phyloP scores from a whole-genome alignment of 2,888 invertebrate genomes.

The Epirrhoe tristata region DNA sequence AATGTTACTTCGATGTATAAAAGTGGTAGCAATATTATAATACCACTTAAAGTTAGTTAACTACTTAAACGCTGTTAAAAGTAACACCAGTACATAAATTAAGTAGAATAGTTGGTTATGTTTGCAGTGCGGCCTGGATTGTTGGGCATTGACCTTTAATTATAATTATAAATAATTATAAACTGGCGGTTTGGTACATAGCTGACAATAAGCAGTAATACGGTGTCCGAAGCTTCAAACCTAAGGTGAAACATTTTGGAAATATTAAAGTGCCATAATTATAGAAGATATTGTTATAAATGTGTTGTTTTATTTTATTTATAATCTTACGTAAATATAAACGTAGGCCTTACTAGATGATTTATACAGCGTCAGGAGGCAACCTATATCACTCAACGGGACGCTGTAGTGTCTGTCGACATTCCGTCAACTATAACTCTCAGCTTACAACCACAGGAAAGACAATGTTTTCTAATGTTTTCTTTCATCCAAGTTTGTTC shows the following conservation, averaged over 20 bases:
- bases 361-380: too few relatives aligned
- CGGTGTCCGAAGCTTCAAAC: slow-evolving; percentile 43
- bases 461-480: too few relatives aligned
- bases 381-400: too few relatives aligned
- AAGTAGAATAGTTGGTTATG: neutral
- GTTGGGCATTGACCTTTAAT: slow-evolving; percentile 23
- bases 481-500: too few relatives aligned
- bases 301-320: slow-evolving; percentile 42
- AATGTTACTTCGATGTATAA: neutral
- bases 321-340: neutral
- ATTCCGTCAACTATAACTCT: too few relatives aligned
- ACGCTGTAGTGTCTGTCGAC: too few relatives aligned
- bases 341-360: too few relatives aligned
- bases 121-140: slow-evolving; percentile 32
- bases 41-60: too few relatives aligned
- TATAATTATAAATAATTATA: slow-evolving; percentile 26
- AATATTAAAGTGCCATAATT: slow-evolving; percentile 47
- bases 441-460: too few relatives aligned
- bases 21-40: too few relatives aligned
- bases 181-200: slow-evolving; percentile 34
- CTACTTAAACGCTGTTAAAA: neutral
- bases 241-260: slow-evolving; percentile 44
- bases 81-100: neutral
- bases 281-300: slow-evolving; percentile 47
- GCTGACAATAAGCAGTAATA: slow-evolving; percentile 48